These are phyloP conservation scores for Deilephila elpenor DNA, from an alignment of 2,888 invertebrate genomes.

Conservation along the genomic window DNA sequence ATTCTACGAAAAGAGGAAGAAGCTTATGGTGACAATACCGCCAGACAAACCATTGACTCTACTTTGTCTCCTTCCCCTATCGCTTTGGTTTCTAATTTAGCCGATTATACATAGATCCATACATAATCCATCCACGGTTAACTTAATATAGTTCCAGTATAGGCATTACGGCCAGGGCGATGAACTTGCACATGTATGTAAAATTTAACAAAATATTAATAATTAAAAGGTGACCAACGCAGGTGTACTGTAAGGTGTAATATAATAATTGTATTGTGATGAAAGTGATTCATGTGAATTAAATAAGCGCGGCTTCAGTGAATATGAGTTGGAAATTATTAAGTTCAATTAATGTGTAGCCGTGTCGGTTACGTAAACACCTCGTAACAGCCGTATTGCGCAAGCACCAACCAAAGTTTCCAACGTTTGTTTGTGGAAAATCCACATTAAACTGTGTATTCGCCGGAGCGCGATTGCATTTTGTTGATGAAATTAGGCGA, in stretches of 20 bases:
- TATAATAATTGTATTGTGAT: neutral
- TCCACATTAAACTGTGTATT: conserved; percentile 34
- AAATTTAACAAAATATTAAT: no score
- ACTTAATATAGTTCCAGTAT: no score
- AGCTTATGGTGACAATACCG: no score
- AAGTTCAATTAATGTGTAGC: conserved; percentile 50
- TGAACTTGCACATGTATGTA: no score
- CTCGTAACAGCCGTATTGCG: conserved; percentile 40
- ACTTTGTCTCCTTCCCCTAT: no score
- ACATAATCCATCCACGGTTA: no score
- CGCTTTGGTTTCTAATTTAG: no score
- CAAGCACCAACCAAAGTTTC: conserved; percentile 38
- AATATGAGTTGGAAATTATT: conserved; percentile 50
- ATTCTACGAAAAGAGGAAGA: no score
- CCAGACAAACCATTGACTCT: no score
- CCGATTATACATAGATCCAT: no score
- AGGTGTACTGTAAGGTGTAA: neutral
- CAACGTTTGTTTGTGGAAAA: conserved; percentile 35
- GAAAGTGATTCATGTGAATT: neutral
- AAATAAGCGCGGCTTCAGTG: conserved; percentile 20
- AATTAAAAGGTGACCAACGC: no score
- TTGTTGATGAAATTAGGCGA: conserved; percentile 33
- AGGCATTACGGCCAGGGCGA: no score
- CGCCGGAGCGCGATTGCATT: conserved; percentile 37
- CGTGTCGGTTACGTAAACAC: conserved; percentile 50